These are phyloP conservation scores for Meriones psammophilus DNA, from an alignment of 2,797 vertebrate genomes.

Conservation along the genomic window DNA sequence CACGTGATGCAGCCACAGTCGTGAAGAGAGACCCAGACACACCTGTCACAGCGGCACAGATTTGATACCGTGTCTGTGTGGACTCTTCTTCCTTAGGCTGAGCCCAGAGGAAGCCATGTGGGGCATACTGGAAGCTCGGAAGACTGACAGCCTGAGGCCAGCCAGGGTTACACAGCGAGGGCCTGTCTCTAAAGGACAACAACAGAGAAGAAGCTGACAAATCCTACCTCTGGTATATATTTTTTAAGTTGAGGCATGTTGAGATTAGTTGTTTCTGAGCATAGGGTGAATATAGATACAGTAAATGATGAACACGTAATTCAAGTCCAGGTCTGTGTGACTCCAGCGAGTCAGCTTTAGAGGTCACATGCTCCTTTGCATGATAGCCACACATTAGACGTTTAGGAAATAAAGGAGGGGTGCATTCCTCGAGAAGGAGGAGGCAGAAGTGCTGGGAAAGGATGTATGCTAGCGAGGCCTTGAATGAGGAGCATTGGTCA, in stretches of 20 bases:
- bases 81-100: background rate
- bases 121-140: background rate
- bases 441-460: background rate
- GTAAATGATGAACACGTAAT: background rate
- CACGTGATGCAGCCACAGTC: background rate
- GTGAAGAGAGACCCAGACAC: background rate
- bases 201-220: background rate
- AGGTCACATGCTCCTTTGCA: background rate
- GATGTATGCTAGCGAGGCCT: background rate
- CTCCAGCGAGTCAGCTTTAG: background rate
- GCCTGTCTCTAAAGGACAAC: background rate
- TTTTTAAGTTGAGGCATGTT: background rate
- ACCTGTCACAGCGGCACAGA: background rate
- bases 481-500: conserved; percentile 11
- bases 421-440: conserved; percentile 51
- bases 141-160: background rate
- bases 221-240: background rate
- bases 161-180: background rate
- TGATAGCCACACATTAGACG: background rate
- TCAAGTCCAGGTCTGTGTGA: background rate
- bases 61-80: background rate
- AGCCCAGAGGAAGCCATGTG: background rate
- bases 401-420: background rate
- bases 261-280: background rate
- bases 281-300: background rate